Evolutionary conservation across 2,888 invertebrate genomes (phyloP), one percentile per base, ranked within the genome.

Genomic region (Spodoptera littoralis): DNA sequence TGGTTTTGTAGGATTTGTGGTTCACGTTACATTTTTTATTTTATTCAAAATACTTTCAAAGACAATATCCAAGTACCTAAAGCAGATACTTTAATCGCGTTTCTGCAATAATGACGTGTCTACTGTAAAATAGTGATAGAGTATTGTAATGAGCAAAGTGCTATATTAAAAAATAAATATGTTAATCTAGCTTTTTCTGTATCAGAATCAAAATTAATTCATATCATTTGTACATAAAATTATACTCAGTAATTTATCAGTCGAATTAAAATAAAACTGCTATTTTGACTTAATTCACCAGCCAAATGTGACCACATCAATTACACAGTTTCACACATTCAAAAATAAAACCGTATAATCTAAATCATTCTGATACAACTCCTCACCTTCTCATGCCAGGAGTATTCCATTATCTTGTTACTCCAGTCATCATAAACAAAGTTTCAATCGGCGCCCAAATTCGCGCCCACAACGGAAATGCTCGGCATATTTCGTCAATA

Each of bases 381-480:
- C 36, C 11, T 8, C 54, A 65, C 42, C 46, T 54, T 44, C 2
- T 59, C 42, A 22, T 44, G 4, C 56, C 42, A 22, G n/a, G 36
- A 58, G 59, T 46, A 65, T 59, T 46, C 59, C 59, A 72, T 72
- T 70, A 70, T 49, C 55, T 70, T 60, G n/a, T 55, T 24, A 27
- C 64, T 50, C 60, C 42, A 52, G 45, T 61, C 68, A 69, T 60
- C 55, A 43, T 44, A 66, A 79, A 73, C 66, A 64, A 79, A 67
- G 63, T 70, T 72, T 75, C 77, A 73, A 76, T 76, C 79, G 76
- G 73, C 73, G 79, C 65, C 79, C 76, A 82, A 80, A 74, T 75
- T 83, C 77, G 73, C 65, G 79, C 81, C 76, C 82, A 80, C 77
- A 81, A 76, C 88, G 89, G 89, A 90, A 88, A 89, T 87, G 76